A percentile compares a stretch with the other conserved stretches of the same genome.
These are phyloP conservation scores for Lasioglossum leucozonium DNA, from an alignment of 2,888 invertebrate genomes.

Conservation along the genomic window DNA sequence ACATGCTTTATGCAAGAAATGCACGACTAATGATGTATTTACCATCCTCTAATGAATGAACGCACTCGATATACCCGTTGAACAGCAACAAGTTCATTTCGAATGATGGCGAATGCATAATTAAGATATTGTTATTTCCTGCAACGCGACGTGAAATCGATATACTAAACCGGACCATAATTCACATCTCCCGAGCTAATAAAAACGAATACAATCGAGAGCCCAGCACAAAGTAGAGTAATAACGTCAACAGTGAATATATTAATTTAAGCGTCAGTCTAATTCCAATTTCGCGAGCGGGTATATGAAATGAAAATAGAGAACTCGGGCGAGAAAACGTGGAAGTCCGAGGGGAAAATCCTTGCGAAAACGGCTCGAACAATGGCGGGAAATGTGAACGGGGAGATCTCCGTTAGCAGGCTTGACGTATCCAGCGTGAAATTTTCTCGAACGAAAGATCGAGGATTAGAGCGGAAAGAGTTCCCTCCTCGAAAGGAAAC, in stretches of 20 bases:
- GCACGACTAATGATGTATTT: not conserved
- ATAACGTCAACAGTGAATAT: not conserved
- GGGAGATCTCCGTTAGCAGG: not conserved
- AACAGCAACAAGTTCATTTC: not conserved
- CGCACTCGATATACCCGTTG: not conserved
- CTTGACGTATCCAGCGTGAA: not conserved
- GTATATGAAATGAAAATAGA: not conserved
- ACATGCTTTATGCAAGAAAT: too few relatives aligned
- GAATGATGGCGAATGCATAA: not conserved
- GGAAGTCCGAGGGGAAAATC: not conserved
- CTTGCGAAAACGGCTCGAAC: not conserved
- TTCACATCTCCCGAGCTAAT: rapidly evolving
- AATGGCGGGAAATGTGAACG: not conserved
- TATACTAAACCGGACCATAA: not conserved
- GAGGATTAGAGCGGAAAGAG: not conserved
- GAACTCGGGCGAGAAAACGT: not conserved
- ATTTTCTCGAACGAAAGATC: not conserved
- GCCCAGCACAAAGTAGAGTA: not conserved
- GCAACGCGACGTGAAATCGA: not conserved
- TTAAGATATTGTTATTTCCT: not conserved
- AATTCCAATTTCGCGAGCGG: not conserved
- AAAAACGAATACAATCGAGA: not conserved
- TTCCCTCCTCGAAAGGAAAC: not conserved
- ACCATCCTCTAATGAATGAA: not conserved
- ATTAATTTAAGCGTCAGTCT: not conserved